Base-by-base conservation (phyloP, 2,888 invertebrate genomes). In the Ypsolopha scabrella region DNA sequence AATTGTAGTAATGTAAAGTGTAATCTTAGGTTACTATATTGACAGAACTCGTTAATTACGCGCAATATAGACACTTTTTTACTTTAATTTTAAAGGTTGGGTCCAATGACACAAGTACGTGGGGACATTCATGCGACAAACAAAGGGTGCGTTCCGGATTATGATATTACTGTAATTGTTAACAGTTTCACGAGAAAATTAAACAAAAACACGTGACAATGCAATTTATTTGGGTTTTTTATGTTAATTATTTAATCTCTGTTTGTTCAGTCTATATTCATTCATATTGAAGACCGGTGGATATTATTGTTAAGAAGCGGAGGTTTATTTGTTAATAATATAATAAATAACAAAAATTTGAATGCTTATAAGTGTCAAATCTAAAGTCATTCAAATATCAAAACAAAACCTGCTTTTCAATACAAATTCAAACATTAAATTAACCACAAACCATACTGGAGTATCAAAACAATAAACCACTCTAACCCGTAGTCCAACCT, bases 101-200 rank as follows among this genome's bases (percentile, higher is more conserved):
- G 24, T 24, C 24, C 24, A 24, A 24, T 24, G 24, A 24, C 2
- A 24, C 2, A 4, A 3, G 2, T 24, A 2, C 4, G 10, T 38
- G 24, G 24, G 24, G 24, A 24, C 14, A 38, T 38, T 33, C 14
- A 38, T 48, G n/a, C 52, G 53, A 50, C 59, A 68, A 68, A 72
- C 68, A 74, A 62, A 67, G 73, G 77, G 71, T 58, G 56, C 51
- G 56, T 41, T 13, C 36, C 24, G 75, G 80, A 85, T 83, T 83
- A 82, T 75, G 75, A 75, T 74, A 74, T 77, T 77, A 67, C 64
- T 68, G 73, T 83, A 81, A 82, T 80, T 82, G 81, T 78, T 74
- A n/a, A 72, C 70, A 62, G 69, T 68, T 38, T 38, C 38, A 48
- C 14, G n/a, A 24, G 72, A 68, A 67, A 67, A 59, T 65, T 58